Evolutionary conservation across 2,797 vertebrate genomes (phyloP).

Genomic region (Ctenochaetus hawaiiensis): DNA sequence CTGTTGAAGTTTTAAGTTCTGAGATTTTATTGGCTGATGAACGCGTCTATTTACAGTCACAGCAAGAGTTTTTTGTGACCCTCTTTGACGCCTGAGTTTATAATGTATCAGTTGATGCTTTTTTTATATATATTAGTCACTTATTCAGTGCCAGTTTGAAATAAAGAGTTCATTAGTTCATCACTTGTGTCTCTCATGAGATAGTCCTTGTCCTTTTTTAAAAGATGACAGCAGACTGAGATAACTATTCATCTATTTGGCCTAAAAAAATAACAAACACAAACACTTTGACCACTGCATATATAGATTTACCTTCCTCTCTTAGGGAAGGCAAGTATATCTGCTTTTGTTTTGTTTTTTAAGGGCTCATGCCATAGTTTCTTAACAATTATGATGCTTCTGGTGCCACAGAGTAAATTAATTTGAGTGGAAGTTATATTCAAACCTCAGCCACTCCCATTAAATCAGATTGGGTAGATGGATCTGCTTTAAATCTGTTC

Average conservation of each 20-base stretch:
- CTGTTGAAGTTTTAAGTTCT: constrained; percentile 41
- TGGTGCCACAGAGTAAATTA: background rate
- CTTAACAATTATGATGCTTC: background rate
- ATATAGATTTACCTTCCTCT: background rate
- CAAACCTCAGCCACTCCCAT: background rate
- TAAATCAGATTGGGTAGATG: background rate
- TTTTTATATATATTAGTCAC: constrained; percentile 26
- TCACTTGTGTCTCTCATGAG: constrained; percentile 6
- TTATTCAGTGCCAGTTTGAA: constrained; percentile 59
- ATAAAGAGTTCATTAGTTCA: constrained; percentile 62
- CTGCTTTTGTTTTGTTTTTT: background rate
- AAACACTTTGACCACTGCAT: background rate
- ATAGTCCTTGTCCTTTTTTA: background rate
- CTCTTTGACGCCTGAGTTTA: constrained; percentile 9
- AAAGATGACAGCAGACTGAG: background rate
- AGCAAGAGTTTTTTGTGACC: constrained; percentile 24
- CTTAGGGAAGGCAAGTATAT: background rate
- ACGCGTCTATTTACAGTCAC: constrained; percentile 17
- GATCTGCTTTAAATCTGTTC: background rate
- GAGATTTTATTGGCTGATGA: constrained; percentile 53
- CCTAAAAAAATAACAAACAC: background rate
- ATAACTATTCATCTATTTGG: background rate
- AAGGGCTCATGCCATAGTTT: too few relatives aligned
- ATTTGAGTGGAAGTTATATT: background rate
- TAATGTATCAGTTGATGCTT: constrained; percentile 43